Evolutionary conservation across 1,140 invertebrate genomes (phyloP).

Genomic region (Zaprionus inermis): DNA sequence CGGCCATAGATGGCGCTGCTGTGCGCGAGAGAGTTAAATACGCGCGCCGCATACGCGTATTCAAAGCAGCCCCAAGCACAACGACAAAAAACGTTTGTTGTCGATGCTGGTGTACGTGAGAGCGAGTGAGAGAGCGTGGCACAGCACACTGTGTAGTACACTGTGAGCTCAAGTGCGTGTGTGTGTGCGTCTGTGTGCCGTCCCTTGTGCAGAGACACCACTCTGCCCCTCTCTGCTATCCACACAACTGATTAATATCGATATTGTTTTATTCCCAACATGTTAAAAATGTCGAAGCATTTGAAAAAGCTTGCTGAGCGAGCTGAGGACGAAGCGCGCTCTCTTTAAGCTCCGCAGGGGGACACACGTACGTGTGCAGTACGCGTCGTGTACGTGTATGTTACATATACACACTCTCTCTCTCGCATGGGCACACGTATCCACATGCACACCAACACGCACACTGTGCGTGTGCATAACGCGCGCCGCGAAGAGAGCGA

Average conservation of each 20-base stretch:
- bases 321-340: conserved; percentile 7
- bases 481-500: conserved; percentile 60
- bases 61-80: conserved; percentile 70
- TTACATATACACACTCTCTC: conserved; percentile 13
- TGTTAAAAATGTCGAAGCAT: conserved; percentile 16
- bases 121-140: conserved; percentile 17
- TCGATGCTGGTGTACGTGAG: conserved; percentile 11
- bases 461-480: conserved; percentile 77
- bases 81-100: conserved; percentile 12
- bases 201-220: conserved; percentile 32
- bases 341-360: conserved; percentile 26
- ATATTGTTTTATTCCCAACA: conserved; percentile 29
- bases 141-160: conserved; percentile 39
- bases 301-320: conserved; percentile 5
- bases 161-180: conserved; percentile 25
- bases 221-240: conserved; percentile 30
- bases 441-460: conserved; percentile 53
- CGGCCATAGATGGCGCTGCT: conserved; percentile 73
- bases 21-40: conserved; percentile 43
- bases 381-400: conserved; percentile 24
- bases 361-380: conserved; percentile 28
- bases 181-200: conserved; percentile 11
- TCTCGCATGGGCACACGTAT: conserved; percentile 22
- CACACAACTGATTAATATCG: conserved; percentile 29
- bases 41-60: conserved; percentile 41